Conservation (phyloP, 2,113 vertebrate genomes). For the Circaetus gallicus region DNA sequence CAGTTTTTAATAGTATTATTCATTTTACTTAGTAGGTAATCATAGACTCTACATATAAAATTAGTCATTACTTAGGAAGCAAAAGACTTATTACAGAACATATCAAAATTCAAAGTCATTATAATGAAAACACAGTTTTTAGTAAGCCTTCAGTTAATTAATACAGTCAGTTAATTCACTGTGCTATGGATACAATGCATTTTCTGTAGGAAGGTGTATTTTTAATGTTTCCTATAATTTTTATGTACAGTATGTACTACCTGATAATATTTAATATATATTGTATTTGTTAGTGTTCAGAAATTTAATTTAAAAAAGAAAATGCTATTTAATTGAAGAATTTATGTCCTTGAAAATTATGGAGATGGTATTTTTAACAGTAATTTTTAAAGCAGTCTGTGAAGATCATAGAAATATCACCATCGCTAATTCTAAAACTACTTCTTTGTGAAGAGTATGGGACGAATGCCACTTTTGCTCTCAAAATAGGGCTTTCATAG, state of each 20-base stretch:
- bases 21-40: slow-evolving; percentile 37
- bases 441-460: not conserved
- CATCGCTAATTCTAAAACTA: not conserved
- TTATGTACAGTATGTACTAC: not conserved
- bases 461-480: not conserved
- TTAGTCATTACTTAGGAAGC: not conserved
- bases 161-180: not conserved
- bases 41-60: not conserved
- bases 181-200: not conserved
- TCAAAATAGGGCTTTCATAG: not conserved
- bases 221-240: not conserved
- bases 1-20: slow-evolving; percentile 15
- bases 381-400: not conserved
- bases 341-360: not conserved
- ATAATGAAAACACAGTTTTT: not conserved
- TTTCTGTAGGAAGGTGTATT: not conserved
- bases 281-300: not conserved
- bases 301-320: not conserved
- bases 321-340: not conserved
- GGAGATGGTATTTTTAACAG: not conserved
- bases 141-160: slow-evolving; percentile 3
- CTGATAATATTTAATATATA: not conserved
- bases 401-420: not conserved
- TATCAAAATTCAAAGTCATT: slow-evolving; percentile 15
- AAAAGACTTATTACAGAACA: not conserved